These are phyloP conservation scores for Drosophila sproati DNA, from an alignment of 1,140 invertebrate genomes.

Conservation along the genomic window DNA sequence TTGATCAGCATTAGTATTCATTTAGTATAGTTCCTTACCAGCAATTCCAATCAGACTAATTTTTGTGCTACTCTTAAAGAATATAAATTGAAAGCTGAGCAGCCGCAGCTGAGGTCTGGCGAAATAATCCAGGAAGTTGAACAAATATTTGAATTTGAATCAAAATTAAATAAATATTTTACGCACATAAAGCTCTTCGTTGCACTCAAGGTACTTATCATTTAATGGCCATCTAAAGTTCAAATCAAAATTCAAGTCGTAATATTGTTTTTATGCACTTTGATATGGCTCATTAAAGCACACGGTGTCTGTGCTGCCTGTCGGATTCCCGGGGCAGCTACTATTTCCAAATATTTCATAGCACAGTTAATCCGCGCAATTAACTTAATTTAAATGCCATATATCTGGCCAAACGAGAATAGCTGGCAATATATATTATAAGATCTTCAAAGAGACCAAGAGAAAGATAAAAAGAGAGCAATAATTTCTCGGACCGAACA, in stretches of 20 bases:
- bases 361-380: constrained; percentile 77
- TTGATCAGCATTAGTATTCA: too few species aligned
- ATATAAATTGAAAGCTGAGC: too few species aligned
- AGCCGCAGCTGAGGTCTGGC: too few species aligned
- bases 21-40: too few species aligned
- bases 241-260: neutral
- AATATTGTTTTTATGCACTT: constrained; percentile 9
- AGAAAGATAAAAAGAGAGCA: constrained; percentile 1
- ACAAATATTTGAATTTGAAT: neutral
- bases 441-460: neutral
- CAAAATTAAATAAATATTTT: neutral
- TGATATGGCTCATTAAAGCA: constrained; percentile 22
- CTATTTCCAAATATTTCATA: constrained; percentile 65
- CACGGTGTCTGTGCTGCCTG: constrained; percentile 34
- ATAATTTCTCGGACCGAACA: constrained; percentile 44
- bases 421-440: neutral
- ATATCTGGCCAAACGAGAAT: constrained; percentile 24
- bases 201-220: neutral
- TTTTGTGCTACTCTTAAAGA: too few species aligned
- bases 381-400: constrained; percentile 67
- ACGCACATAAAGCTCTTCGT: neutral
- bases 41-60: too few species aligned
- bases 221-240: neutral
- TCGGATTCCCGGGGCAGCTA: constrained; percentile 44
- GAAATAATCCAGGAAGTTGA: neutral